Conservation (phyloP, 2,888 invertebrate species). For the Hypselothyrea guttata region DNA sequence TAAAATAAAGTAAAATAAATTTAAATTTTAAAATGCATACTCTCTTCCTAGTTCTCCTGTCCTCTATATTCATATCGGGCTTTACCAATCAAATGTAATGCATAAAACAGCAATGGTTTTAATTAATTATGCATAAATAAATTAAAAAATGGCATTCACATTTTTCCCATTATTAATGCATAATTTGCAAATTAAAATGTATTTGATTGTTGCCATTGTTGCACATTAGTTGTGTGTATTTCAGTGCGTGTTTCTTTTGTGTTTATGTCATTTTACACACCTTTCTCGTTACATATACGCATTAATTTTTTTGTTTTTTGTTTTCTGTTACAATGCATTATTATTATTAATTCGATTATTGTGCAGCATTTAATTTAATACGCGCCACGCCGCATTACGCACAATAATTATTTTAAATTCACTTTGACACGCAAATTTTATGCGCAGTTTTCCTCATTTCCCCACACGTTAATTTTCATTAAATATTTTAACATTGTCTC, state of each 20-base stretch:
- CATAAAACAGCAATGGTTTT: too few species aligned
- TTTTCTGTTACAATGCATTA: slow-evolving; percentile 40
- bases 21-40: too few species aligned
- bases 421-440: slow-evolving; percentile 67
- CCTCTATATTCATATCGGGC: too few species aligned
- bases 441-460: slow-evolving; percentile 23
- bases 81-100: too few species aligned
- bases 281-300: slow-evolving; percentile 8
- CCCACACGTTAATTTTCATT: slow-evolving; percentile 65
- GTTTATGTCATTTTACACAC: slow-evolving; percentile 22
- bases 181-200: background rate
- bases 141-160: background rate
- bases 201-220: slow-evolving; percentile 1
- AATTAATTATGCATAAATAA: too few species aligned
- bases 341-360: slow-evolving; percentile 75
- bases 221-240: background rate
- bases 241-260: background rate
- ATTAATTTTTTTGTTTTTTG: slow-evolving; percentile 12
- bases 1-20: too few species aligned
- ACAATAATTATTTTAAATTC: slow-evolving; percentile 76
- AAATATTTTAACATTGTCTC: slow-evolving; percentile 72
- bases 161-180: background rate
- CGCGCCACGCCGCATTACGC: slow-evolving; percentile 67
- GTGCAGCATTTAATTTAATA: slow-evolving; percentile 75
- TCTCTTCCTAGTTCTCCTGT: too few species aligned